These are phyloP conservation scores for Ectemnius cavifrons DNA, from an alignment of 2,888 invertebrate genomes.

Conservation along the genomic window DNA sequence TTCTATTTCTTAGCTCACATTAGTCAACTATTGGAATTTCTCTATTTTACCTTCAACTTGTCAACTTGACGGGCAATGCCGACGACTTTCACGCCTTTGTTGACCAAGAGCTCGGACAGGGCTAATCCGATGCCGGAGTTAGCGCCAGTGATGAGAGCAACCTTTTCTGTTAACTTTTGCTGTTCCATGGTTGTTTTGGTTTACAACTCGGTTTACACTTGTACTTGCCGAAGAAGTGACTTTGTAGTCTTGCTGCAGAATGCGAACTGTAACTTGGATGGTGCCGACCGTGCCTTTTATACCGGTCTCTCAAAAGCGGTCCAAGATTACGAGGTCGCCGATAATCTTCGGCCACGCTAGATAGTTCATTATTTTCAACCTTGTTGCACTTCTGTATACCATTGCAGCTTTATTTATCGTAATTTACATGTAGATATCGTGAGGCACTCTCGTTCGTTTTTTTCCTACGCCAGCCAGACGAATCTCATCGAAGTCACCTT, in stretches of 20 bases:
- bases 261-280: constrained; percentile 30
- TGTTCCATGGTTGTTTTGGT: constrained; percentile 62
- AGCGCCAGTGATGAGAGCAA: constrained; percentile 79
- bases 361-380: constrained; percentile 27
- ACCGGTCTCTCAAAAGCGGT: constrained; percentile 40
- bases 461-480: not conserved
- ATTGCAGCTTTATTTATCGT: constrained; percentile 25
- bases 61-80: constrained; percentile 75
- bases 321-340: constrained; percentile 53
- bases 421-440: not conserved
- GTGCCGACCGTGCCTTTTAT: constrained; percentile 41
- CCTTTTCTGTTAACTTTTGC: constrained; percentile 75
- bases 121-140: constrained; percentile 78
- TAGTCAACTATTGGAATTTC: not conserved
- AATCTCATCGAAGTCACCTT: constrained; percentile 15
- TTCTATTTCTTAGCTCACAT: not conserved
- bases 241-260: constrained; percentile 13
- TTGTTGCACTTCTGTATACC: constrained; percentile 18
- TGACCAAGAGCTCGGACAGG: constrained; percentile 72
- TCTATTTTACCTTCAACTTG: constrained; percentile 65
- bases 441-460: constrained; percentile 36
- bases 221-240: not conserved
- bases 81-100: constrained; percentile 77
- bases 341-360: constrained; percentile 38
- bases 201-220: not conserved